Base-by-base conservation (phyloP, 2,888 invertebrate species). In the Lomographa bimaculata region DNA sequence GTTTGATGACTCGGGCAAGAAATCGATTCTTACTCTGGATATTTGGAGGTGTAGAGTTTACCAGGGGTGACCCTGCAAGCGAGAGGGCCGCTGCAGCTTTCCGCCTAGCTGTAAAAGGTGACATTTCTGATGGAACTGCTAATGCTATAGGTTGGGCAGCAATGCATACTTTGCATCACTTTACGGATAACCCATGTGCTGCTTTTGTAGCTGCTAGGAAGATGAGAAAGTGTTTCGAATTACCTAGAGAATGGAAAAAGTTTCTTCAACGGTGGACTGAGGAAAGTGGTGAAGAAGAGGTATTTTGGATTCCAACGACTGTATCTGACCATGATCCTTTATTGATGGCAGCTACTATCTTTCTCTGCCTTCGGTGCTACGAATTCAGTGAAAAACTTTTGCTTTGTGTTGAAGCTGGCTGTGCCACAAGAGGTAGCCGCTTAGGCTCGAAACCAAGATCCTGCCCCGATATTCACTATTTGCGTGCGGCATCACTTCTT, bases 111-210 rank as follows among this genome's bases (percentile, higher is more conserved):
- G 74, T 76, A 1, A 85, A 77, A 48, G 81, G 84, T 4, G 76
- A 82, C 36, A 57, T 57, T 27, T 79, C 83, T 10, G 83, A 86
- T 38, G 84, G 85, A 1, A 79, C 73, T 17, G 66, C 74, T n/a
- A 78, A 73, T 48, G 69, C 79, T 1, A 81, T 89, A 27, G 83
- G 80, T 3, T 89, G 83, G 83, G 89, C 85, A 3, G 84, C 83
- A 1, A 46, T 87, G 29, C 87, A 87, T 49, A 62, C 79, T 8
- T 55, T 81, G 26, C 51, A 82, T 50, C 87, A 87, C 47, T 63
- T 43, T 25, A 62, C 66, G 25, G 57, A 57, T 1, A 69, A 81
- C 40, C 7, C 16, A 5, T 55, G 63, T 46, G 73, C 72, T 10
- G 85, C 84, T 11, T 84, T 82, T 53, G 65, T 83, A 20, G 71